Evolutionary conservation across 2,113 vertebrate species (phyloP).

Genomic region (Microtus richardsoni): DNA sequence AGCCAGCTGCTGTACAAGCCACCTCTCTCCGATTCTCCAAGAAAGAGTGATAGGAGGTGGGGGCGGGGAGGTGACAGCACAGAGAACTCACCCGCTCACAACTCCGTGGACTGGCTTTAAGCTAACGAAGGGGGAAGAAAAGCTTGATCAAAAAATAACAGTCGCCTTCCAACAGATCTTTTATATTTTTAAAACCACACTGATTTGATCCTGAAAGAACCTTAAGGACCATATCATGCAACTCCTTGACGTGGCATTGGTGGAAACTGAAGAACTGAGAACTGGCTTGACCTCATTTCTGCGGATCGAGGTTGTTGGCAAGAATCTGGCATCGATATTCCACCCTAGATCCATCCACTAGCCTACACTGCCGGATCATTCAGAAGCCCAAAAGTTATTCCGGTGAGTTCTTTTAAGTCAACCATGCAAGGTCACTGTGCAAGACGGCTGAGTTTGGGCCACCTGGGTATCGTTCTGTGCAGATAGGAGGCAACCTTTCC

Average conservation of each 20-base stretch:
- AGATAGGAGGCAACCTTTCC: background rate
- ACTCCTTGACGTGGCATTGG: background rate
- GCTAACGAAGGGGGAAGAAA: slow-evolving; percentile 70
- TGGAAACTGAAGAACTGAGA: slow-evolving; percentile 31
- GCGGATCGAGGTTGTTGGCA: background rate
- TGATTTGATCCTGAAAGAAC: background rate
- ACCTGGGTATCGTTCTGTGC: background rate
- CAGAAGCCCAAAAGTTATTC: background rate
- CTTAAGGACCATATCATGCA: slow-evolving; percentile 38
- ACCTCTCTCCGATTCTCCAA: slow-evolving; percentile 87
- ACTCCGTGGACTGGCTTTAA: slow-evolving; percentile 76
- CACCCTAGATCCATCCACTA: background rate
- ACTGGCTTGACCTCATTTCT: background rate
- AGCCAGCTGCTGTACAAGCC: slow-evolving; percentile 92
- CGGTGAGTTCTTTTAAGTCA: background rate
- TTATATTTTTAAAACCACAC: slow-evolving; percentile 52
- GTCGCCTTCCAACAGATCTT: slow-evolving; percentile 77
- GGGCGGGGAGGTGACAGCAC: slow-evolving; percentile 69
- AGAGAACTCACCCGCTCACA: slow-evolving; percentile 79
- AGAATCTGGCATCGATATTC: background rate
- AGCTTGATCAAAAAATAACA: slow-evolving; percentile 71
- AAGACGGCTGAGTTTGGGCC: background rate
- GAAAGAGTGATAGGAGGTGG: slow-evolving; percentile 77
- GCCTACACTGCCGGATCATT: background rate
- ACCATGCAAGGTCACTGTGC: background rate